Percentiles rank a stretch among this genome's conserved stretches.
Conservation (phyloP, 2,888 invertebrate genomes). For the Epistrophella euchroma region DNA sequence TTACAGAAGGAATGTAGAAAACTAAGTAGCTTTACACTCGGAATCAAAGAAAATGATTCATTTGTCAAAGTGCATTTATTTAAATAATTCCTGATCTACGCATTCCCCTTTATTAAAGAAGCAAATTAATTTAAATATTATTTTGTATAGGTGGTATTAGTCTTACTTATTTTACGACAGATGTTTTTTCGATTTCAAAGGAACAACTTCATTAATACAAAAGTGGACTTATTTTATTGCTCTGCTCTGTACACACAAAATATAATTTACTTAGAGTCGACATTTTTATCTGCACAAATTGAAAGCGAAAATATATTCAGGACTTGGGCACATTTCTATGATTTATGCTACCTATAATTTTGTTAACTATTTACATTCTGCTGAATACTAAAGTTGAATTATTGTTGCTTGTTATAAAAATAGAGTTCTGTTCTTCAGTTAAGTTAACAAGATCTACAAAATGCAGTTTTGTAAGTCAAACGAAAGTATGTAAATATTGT, state of each 20-base stretch:
- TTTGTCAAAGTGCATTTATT: not conserved
- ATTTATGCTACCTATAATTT: conserved; percentile 17
- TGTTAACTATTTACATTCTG: conserved; percentile 2
- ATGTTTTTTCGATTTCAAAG: not conserved
- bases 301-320: conserved; percentile 24
- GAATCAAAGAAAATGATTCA: not conserved
- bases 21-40: conserved; percentile 1
- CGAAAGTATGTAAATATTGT: too few species aligned
- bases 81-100: not conserved
- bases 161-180: not conserved
- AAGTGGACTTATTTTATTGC: not conserved
- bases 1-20: not conserved
- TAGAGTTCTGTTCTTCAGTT: not conserved
- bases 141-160: rapidly evolving
- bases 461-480: conserved; percentile 17
- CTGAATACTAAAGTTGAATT: not conserved
- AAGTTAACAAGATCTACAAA: not conserved
- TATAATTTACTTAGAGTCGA: conserved; percentile 5
- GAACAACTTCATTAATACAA: not conserved
- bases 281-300: conserved; percentile 14
- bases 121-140: not conserved
- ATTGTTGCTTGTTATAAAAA: conserved; percentile 3
- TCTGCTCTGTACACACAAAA: not conserved
- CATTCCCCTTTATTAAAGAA: not conserved
- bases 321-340: conserved; percentile 13